Percentiles rank a stretch among this genome's conserved stretches.
Evolutionary conservation across 2,113 vertebrate species (phyloP).

Genomic region (Helogale parvula): DNA sequence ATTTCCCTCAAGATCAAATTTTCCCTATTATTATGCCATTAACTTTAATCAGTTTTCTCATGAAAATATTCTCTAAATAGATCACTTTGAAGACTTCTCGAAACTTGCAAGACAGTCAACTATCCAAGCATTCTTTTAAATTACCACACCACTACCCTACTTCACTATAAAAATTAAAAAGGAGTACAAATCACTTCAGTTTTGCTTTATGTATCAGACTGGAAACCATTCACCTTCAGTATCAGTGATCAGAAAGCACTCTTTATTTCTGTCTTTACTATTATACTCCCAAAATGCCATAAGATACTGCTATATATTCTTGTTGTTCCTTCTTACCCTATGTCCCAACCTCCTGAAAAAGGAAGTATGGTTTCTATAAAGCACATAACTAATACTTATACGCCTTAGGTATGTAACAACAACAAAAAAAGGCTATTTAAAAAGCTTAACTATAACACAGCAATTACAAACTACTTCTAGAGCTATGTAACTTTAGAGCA

Average conservation of each 20-base stretch:
- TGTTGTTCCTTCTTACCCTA: not conserved
- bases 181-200: not conserved
- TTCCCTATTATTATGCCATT: not conserved
- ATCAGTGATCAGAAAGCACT: not conserved
- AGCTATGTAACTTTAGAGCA: not conserved
- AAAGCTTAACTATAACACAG: not conserved
- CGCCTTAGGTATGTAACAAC: not conserved
- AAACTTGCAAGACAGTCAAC: not conserved
- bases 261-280: not conserved
- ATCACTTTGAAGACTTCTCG: not conserved
- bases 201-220: not conserved
- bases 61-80: not conserved
- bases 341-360: not conserved
- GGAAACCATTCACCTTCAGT: not conserved
- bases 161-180: conserved; percentile 49
- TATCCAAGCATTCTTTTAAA: not conserved
- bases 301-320: not conserved
- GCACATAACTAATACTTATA: not conserved
- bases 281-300: not conserved
- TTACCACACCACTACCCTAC: not conserved
- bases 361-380: not conserved
- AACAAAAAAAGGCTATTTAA: conserved; percentile 9
- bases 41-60: not conserved
- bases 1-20: not conserved
- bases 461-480: conserved; percentile 39